Conservation (phyloP, 2,797 vertebrate genomes). For the Hafferia zeledoni region DNA sequence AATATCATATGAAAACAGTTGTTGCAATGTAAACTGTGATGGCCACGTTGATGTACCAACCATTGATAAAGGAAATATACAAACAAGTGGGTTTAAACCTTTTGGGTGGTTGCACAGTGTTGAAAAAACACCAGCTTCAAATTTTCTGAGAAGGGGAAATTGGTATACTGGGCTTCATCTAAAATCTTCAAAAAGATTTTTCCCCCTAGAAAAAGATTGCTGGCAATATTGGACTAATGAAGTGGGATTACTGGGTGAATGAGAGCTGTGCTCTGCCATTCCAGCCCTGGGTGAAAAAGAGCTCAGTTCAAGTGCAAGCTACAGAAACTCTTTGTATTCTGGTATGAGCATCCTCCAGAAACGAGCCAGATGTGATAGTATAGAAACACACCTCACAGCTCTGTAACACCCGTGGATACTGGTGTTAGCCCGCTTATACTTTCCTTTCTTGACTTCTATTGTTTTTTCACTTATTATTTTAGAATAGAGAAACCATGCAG, state of each 20-base stretch:
- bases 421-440: background rate
- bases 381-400: fast-evolving
- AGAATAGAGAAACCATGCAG: background rate
- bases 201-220: background rate
- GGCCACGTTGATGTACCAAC: background rate
- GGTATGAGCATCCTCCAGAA: background rate
- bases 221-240: background rate
- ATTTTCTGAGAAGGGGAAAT: background rate
- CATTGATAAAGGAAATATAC: background rate
- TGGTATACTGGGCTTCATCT: background rate
- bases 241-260: background rate
- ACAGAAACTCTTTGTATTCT: background rate
- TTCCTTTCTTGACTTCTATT: background rate
- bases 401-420: fast-evolving
- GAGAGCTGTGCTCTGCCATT: background rate
- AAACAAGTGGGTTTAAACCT: background rate
- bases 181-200: background rate
- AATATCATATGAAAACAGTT: background rate
- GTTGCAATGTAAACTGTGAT: background rate
- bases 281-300: background rate
- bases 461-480: background rate
- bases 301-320: fast-evolving
- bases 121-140: background rate
- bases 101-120: background rate
- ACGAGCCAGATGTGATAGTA: background rate